Percentiles rank a stretch among this genome's conserved stretches.
These are phyloP conservation scores for Dynastes tityus DNA, from an alignment of 2,888 invertebrate genomes.

Conservation along the genomic window DNA sequence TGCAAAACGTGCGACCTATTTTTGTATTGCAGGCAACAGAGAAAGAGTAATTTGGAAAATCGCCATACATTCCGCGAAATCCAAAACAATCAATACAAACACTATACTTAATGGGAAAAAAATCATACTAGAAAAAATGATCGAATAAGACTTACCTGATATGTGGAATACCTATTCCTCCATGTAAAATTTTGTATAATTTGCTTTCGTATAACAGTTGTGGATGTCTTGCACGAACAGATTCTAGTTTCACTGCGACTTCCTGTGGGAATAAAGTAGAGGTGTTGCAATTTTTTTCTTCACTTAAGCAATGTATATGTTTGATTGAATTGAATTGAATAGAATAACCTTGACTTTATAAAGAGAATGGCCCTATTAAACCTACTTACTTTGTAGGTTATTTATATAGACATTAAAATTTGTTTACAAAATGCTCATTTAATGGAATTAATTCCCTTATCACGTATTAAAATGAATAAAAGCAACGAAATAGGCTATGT, in stretches of 20 bases:
- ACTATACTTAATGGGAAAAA: neutral
- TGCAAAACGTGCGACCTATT: conserved; percentile 42
- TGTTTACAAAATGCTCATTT: no score
- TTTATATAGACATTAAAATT: conserved; percentile 8
- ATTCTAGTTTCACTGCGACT: conserved; percentile 99
- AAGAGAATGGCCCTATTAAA: conserved; percentile 55
- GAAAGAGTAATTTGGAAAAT: conserved; percentile 32
- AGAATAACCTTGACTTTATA: conserved; percentile 53
- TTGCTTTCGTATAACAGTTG: conserved; percentile 99
- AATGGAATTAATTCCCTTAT: no score
- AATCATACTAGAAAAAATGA: conserved; percentile 13
- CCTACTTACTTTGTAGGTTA: conserved; percentile 11
- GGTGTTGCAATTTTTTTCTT: conserved; percentile 23
- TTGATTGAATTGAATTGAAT: neutral
- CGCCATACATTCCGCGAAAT: conserved; percentile 43
- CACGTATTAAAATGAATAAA: neutral
- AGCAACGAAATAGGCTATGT: neutral
- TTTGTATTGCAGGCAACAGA: conserved; percentile 21
- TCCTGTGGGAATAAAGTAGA: conserved; percentile 77
- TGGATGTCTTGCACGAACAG: conserved; percentile 96
- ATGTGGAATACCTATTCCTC: conserved; percentile 96
- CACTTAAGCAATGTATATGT: neutral
- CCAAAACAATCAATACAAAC: conserved; percentile 44
- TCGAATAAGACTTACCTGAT: conserved; percentile 80
- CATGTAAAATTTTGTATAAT: conserved; percentile 98